Conservation (phyloP, 2,113 vertebrate species). For the Turnix velox region DNA sequence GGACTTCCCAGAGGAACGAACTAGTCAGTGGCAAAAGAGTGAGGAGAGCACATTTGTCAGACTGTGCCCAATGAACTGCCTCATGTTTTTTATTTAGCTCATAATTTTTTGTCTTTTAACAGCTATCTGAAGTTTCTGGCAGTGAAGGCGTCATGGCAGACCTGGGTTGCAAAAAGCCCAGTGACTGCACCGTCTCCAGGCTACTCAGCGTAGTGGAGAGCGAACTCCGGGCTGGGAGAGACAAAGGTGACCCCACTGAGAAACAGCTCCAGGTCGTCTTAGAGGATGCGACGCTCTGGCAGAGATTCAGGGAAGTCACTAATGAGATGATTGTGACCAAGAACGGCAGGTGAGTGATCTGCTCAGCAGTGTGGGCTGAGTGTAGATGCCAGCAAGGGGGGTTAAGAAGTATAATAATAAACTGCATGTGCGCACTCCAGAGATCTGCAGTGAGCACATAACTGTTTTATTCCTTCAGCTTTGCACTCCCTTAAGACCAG, state of each 20-base stretch:
- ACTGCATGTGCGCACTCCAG: neutral
- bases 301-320: constrained; percentile 89
- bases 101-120: constrained; percentile 42
- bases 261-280: constrained; percentile 86
- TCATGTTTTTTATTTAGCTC: neutral
- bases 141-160: constrained; percentile 58
- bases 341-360: constrained; percentile 86
- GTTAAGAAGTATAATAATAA: neutral
- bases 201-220: constrained; percentile 89
- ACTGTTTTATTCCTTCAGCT: neutral
- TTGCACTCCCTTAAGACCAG: neutral
- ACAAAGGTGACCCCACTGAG: constrained; percentile 94
- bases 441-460: neutral
- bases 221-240: constrained; percentile 86
- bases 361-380: neutral
- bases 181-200: constrained; percentile 80
- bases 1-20: constrained; percentile 62
- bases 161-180: constrained; percentile 47
- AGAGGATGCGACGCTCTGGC: constrained; percentile 91
- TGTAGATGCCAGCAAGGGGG: neutral
- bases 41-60: neutral
- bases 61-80: neutral
- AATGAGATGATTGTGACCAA: constrained; percentile 99
- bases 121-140: constrained; percentile 56
- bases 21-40: constrained; percentile 48